Base-by-base conservation (phyloP, 2,113 vertebrate species). In the Damaliscus lunatus region DNA sequence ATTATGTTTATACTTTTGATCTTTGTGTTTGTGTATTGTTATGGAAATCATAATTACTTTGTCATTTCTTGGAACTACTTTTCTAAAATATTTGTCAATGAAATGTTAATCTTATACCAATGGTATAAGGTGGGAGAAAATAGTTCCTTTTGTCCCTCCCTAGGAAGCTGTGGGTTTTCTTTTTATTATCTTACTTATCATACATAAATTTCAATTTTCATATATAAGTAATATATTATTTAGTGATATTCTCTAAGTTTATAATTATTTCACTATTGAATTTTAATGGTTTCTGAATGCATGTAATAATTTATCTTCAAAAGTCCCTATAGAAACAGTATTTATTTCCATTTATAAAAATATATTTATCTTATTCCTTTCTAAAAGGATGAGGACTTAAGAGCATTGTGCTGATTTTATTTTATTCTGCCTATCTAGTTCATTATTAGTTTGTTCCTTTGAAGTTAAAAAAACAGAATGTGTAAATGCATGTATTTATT, bases 131-230 rank as follows among this genome's bases (percentile, higher is more conserved):
- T 80, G 46, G 77, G 77, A 50, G 29, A 50, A 88, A 83, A 46
- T 52, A 14, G 25, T 90, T 83, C 43, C 40, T 84, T 95, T 93
- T 64, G 21, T 93, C 77, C 0, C 6, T 94, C 64, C 9, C 13
- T 80, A 84, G 17, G 57, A 93, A 95, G 62, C 12, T 85, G 23
- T 88, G 33, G 17, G 92, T 93, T 88, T 88, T 80, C 23, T 82
- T 95, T 91, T 88, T 91, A 74, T 91, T 80, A 78, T 67, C 82
- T 88, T 87, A 91, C 91, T 91, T 83, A 96, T 78, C 93, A 67
- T 46, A 89, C 8, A 87, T 62, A 85, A 90, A 29, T 74, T 91
- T 96, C 8, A 82, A 91, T 84, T 95, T 91, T 48, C 19, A 53
- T 77, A 57, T 12, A 36, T 25, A 92, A 95, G 46, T 43, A 80